Evolutionary conservation across 2,888 invertebrate species (phyloP), one percentile per base, ranked within the genome.

Genomic region (Melolontha melolontha): DNA sequence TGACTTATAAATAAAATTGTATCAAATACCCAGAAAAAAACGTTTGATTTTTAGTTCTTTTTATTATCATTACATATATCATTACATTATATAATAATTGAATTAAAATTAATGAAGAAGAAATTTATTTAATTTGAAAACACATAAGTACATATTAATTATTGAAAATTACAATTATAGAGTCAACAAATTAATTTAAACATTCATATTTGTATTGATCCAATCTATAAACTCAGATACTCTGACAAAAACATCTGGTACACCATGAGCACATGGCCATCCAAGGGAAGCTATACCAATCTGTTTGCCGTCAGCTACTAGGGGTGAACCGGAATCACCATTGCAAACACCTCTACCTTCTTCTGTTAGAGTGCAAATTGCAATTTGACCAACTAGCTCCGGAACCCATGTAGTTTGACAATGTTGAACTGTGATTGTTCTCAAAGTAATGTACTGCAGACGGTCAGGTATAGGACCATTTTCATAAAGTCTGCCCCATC

Each of bases 281-380:
- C 22, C 42, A 11, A 8, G 52, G 8, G 64, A 64, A 6, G 27
- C 52, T 0, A 64, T 16, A 52, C 64, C 64, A 27, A 64, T 29
- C n/a, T 22, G 64, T 8, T 40, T 74, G 52, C 76, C 77, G 0
- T 75, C 78, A 51, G 62, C 44, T 7, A 85, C 84, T 11, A 87
- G 76, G 0, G 87, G 87, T 2, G 87, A 86, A 0, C 87, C 87
- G 12, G 72, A 71, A 69, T 76, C 76, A 1, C 73, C 89, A 75
- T 88, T 87, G 74, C 89, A 89, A 71, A 88, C 87, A 0, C 89
- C 89, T 79, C 88, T 86, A 0, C 88, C 88, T 10, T 16, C 22
- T 16, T 41, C 17, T 6, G 57, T 17, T 11, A 16, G 12, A 5
- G 29, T 39, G 5, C 39, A 54, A 34, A 54, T 2, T 7, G 27